Evolutionary conservation across 2,113 vertebrate genomes (phyloP), one percentile per base, ranked within the genome.

Genomic region (Microtus ochrogaster): DNA sequence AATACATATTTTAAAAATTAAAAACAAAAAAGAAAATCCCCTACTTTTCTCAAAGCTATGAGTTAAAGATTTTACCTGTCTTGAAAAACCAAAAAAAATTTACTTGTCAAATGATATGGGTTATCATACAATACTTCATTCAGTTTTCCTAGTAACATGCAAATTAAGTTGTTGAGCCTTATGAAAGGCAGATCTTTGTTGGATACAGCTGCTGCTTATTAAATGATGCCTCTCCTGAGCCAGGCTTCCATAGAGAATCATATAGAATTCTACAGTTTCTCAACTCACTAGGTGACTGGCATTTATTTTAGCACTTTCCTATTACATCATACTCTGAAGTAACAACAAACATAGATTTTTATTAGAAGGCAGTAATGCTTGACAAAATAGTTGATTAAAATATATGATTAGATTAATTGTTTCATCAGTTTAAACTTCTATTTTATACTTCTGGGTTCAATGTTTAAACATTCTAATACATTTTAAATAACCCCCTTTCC

Each of bases 131-230:
- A 44, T 74, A 72, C 9, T 52, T 90, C 13, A 86, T 21, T 8
- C 2, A 78, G 39, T 73, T 96, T 94, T 68, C 22, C 24, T 87
- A 78, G 72, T 79, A 88, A 84, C 73, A 90, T 83, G 44, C 26
- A 95, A 92, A 74, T 47, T 68, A 73, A 33, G 79, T 3, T 73
- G 6, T 8, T 87, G 11, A 85, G 21, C 55, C 95, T 78, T 77
- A 73, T 28, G 47, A 95, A 95, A 26, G 87, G 11, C 58, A 79
- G 49, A 70, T 84, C 70, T 95, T 92, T 94, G 44, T 7, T 72
- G 61, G 44, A 92, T 1, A 73, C 24, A 93, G 2, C 66, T 55
- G 14, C 83, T 12, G 76, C 30, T 94, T 49, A 2, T n/a, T 68
- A 84, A 61, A 44, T 85, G 8, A 47, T 84, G 19, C 17, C 13